Evolutionary conservation across 2,113 vertebrate genomes (phyloP), one percentile per base, ranked within the genome.

Genomic region (Chionodraco myersi): DNA sequence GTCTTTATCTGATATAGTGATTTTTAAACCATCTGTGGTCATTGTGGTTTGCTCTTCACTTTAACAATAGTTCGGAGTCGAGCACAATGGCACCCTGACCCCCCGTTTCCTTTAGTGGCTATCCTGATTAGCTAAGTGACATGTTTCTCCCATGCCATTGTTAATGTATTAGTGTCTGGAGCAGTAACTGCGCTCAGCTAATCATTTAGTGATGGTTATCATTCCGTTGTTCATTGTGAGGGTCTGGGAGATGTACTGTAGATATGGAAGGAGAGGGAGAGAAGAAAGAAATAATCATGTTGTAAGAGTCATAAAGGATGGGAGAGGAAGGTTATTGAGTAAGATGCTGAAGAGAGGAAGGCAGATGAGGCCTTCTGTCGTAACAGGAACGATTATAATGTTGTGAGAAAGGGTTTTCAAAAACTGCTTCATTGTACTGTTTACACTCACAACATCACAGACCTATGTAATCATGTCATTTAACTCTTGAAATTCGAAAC

Each of bases 51-150:
- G 53, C 81, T 83, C 53, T 64, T 87, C 63, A 53, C 45, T 67
- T 10, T 58, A 78, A 86, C 91, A 91, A 89, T 86, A 84, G 75
- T 51, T 64, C n/a, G 0, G n/a, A 76, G 86, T 80, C 34, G 56
- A 88, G 86, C 73, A 91, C 89, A 92, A 91, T 91, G 89, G 83
- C 86, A 81, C 82, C 30, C 74, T 86, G 82, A 91, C 87, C 89
- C 84, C 79, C 68, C 58, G 1, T 89, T 93, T 93, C 90, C 91
- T 89, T 80, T 76, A 88, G 86, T 77, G 73, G 78, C 82, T 61
- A 75, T 85, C 75, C 86, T 87, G 82, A 91, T 93, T 91, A 88
- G 88, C 80, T 77, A 77, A 89, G 54, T 88, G 83, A 88, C 90
- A 88, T 75, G 74, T 77, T 81, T 83, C 84, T 85, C 80, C 84